These are phyloP conservation scores for Tamias sibiricus DNA, from an alignment of 2,113 vertebrate species.

Conservation along the genomic window DNA sequence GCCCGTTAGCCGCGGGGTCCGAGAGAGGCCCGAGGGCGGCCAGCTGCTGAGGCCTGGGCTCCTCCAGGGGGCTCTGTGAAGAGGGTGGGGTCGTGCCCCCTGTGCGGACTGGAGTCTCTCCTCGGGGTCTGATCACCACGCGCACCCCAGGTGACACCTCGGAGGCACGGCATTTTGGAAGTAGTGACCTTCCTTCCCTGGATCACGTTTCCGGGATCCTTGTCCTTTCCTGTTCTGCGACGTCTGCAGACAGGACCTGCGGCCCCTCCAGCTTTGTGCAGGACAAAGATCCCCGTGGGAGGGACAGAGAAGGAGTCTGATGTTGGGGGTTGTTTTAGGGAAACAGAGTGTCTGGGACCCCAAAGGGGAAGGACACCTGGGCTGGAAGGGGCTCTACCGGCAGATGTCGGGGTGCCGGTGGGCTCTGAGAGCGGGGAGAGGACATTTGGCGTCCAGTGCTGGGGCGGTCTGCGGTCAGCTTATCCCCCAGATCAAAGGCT, in stretches of 20 bases:
- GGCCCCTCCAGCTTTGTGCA: too few species aligned
- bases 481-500: background rate
- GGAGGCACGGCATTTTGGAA: background rate
- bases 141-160: background rate
- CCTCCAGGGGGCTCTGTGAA: background rate
- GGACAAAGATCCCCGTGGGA: background rate
- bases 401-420: background rate
- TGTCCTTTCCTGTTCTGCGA: rapidly evolving
- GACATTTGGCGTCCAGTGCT: background rate
- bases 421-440: background rate
- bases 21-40: too few species aligned
- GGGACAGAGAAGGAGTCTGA: background rate
- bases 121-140: background rate
- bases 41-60: background rate
- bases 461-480: background rate
- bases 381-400: background rate
- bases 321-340: background rate
- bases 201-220: background rate
- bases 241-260: background rate
- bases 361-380: background rate
- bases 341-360: background rate
- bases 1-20: background rate
- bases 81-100: background rate
- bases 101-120: background rate
- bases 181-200: background rate